A percentile compares a stretch with the other conserved stretches of the same genome.
phyloP scores from a whole-genome alignment of 1,140 invertebrate species.

The Coenobita brevimanus region DNA sequence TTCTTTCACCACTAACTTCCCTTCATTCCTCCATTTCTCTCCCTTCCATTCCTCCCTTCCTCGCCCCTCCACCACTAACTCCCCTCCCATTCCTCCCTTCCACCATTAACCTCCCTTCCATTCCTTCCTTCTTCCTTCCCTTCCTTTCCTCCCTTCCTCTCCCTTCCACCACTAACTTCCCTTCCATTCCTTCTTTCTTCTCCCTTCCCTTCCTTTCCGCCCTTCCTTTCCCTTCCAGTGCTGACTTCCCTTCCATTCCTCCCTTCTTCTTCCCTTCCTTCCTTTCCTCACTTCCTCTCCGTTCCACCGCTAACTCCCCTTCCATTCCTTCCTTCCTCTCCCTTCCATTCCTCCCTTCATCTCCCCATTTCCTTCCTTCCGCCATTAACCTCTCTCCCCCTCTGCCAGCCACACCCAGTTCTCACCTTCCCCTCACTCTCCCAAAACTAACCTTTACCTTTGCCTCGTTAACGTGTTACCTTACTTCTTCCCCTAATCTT shows the following conservation, averaged over 20 bases:
- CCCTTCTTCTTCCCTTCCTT: too few species aligned
- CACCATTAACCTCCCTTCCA: conserved; percentile 1
- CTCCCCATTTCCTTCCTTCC: too few species aligned
- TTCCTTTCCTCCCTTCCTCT: neutral
- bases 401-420: too few species aligned
- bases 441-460: too few species aligned
- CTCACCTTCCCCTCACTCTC: too few species aligned
- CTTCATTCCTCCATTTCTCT: too few species aligned
- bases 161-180: neutral
- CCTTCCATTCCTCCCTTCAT: neutral
- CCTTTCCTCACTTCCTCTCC: neutral
- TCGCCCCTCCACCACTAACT: neutral
- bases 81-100: neutral
- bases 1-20: neutral
- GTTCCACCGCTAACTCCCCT: conserved; percentile 7
- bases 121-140: neutral
- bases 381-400: too few species aligned
- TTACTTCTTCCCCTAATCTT: too few species aligned
- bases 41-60: too few species aligned
- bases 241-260: too few species aligned
- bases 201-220: neutral
- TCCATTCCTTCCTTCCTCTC: neutral
- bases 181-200: conserved; percentile 4
- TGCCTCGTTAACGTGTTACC: too few species aligned
- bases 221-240: neutral